phyloP scores from a whole-genome alignment of 2,888 invertebrate species.

The Lasioglossum vierecki region DNA sequence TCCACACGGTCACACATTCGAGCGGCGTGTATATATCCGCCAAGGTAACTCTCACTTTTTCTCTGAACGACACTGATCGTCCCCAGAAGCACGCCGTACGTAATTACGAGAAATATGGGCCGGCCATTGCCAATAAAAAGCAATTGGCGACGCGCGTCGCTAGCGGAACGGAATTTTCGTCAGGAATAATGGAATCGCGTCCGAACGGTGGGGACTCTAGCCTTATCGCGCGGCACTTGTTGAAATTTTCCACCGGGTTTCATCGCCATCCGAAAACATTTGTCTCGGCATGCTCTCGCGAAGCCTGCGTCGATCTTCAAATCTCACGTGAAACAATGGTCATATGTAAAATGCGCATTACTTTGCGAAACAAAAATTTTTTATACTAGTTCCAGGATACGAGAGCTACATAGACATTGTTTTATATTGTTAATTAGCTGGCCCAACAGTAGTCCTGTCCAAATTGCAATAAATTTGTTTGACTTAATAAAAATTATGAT shows the following conservation, averaged over 20 bases:
- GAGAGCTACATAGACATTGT: too few relatives aligned
- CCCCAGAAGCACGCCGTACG: conserved; percentile 34
- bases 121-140: conserved; percentile 39
- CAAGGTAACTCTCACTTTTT: conserved; percentile 74
- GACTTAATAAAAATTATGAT: too few relatives aligned
- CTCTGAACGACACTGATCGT: conserved; percentile 62
- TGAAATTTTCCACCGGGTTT: conserved; percentile 74
- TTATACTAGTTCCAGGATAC: too few relatives aligned
- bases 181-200: conserved; percentile 11
- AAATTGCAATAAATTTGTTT: too few relatives aligned
- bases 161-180: conserved; percentile 40
- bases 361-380: too few relatives aligned
- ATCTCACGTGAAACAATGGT: background rate
- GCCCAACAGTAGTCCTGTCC: too few relatives aligned
- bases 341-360: too few relatives aligned
- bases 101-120: conserved; percentile 46
- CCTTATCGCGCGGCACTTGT: conserved; percentile 67
- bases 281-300: conserved; percentile 41
- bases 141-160: conserved; percentile 21
- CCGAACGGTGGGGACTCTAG: background rate
- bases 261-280: conserved; percentile 51
- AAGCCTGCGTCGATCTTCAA: background rate
- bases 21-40: conserved; percentile 19
- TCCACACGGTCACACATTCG: background rate
- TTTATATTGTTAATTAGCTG: too few relatives aligned